phyloP scores from a whole-genome alignment of 2,797 vertebrate genomes.

The Setipinna tenuifilis region DNA sequence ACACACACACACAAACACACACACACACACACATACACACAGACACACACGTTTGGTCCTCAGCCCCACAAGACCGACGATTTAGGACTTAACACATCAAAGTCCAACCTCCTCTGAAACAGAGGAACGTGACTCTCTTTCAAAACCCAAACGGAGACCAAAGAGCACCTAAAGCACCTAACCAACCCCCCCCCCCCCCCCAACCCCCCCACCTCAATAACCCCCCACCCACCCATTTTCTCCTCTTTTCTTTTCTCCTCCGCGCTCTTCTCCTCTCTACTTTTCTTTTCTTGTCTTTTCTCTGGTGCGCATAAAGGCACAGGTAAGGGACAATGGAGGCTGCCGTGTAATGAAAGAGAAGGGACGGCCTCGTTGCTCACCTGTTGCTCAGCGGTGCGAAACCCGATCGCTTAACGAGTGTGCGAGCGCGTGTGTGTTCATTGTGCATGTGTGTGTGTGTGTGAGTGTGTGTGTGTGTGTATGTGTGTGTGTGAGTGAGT shows the following conservation, averaged over 20 bases:
- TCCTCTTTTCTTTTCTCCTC: background rate
- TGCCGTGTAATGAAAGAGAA: background rate
- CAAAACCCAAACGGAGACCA: background rate
- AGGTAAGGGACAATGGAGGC: conserved; percentile 2
- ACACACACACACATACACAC: background rate
- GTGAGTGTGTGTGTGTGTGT: conserved; percentile 21
- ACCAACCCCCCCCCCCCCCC: too few relatives aligned
- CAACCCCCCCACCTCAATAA: background rate
- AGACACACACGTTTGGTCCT: background rate
- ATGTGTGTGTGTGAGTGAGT: conserved; percentile 15
- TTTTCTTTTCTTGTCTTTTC: background rate
- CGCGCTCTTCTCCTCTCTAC: background rate
- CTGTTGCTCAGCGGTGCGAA: background rate
- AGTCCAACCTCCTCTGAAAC: conserved; percentile 52
- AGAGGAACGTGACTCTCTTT: conserved; percentile 9
- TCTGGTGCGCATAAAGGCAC: background rate
- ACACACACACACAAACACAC: too few relatives aligned
- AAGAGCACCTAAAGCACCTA: background rate
- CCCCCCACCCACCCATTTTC: background rate
- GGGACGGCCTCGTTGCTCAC: background rate
- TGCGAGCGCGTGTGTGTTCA: conserved; percentile 7
- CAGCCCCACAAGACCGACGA: conserved; percentile 21
- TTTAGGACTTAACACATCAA: conserved; percentile 56
- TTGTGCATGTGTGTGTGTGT: background rate
- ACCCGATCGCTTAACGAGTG: conserved; percentile 12